phyloP scores from a whole-genome alignment of 2,797 vertebrate genomes.

The Arvicola amphibius region DNA sequence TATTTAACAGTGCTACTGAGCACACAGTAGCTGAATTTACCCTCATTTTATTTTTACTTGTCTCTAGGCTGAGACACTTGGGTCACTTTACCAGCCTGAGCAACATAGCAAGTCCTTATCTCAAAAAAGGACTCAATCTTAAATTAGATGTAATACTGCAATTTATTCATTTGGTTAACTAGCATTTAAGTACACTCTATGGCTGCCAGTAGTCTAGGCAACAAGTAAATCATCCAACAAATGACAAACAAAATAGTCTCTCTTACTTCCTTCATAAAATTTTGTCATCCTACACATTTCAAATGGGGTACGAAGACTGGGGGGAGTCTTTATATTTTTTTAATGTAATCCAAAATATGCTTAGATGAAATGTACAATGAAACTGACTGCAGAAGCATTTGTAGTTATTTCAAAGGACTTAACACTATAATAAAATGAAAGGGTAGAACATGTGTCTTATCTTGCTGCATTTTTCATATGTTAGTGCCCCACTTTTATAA shows the following conservation, averaged over 20 bases:
- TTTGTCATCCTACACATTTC: background rate
- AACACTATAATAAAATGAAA: background rate
- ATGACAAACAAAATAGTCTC: background rate
- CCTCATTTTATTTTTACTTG: background rate
- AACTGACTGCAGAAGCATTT: background rate
- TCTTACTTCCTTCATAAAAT: background rate
- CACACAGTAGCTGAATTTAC: background rate
- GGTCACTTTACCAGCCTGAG: background rate
- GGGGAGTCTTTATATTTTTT: background rate
- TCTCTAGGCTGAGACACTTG: background rate
- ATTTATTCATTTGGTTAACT: background rate
- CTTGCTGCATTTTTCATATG: background rate
- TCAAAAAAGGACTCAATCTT: background rate
- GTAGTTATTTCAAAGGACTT: background rate
- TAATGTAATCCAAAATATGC: background rate
- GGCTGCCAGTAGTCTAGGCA: background rate
- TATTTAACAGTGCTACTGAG: background rate
- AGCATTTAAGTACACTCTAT: background rate
- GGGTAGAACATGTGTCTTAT: background rate
- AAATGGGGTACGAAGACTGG: background rate
- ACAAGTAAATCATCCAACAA: background rate
- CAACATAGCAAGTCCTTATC: background rate
- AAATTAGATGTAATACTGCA: background rate
- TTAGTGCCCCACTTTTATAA: background rate
- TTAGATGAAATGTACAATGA: background rate